Percentiles rank a stretch among this genome's conserved stretches.
Evolutionary conservation across 2,113 vertebrate genomes (phyloP).

Genomic region (Sinocyclocheilus maitianheensis): DNA sequence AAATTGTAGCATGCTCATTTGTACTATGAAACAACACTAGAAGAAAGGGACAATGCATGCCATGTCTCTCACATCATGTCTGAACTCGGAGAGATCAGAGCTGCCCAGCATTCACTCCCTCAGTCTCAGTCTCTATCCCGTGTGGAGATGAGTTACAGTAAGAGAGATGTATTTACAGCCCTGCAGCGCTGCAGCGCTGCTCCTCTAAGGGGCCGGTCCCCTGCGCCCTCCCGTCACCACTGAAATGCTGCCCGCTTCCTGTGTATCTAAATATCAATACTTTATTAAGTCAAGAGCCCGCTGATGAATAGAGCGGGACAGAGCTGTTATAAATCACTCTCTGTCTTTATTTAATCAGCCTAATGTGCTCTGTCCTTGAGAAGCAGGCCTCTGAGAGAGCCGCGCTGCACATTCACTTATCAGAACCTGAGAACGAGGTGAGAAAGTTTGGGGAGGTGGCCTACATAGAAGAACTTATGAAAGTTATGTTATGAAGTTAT

Average conservation of each 20-base stretch:
- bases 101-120: background rate
- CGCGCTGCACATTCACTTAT: background rate
- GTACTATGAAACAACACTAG: background rate
- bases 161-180: conserved; percentile 28
- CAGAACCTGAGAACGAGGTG: background rate
- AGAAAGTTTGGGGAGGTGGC: conserved; percentile 24
- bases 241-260: conserved; percentile 22
- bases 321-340: conserved; percentile 60
- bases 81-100: conserved; percentile 15
- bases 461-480: conserved; percentile 12
- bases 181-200: conserved; percentile 33
- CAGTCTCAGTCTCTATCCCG: conserved; percentile 1
- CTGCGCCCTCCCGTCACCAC: conserved; percentile 5
- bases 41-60: background rate
- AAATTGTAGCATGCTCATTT: background rate
- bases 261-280: conserved; percentile 59
- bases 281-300: conserved; percentile 58
- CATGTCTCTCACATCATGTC: background rate
- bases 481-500: background rate
- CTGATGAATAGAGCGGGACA: conserved; percentile 52
- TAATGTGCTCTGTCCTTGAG: conserved; percentile 60
- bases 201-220: background rate
- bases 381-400: conserved; percentile 8
- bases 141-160: conserved; percentile 44
- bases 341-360: conserved; percentile 61